phyloP scores from a whole-genome alignment of 2,888 invertebrate species.

The Zonitis immaculata region DNA sequence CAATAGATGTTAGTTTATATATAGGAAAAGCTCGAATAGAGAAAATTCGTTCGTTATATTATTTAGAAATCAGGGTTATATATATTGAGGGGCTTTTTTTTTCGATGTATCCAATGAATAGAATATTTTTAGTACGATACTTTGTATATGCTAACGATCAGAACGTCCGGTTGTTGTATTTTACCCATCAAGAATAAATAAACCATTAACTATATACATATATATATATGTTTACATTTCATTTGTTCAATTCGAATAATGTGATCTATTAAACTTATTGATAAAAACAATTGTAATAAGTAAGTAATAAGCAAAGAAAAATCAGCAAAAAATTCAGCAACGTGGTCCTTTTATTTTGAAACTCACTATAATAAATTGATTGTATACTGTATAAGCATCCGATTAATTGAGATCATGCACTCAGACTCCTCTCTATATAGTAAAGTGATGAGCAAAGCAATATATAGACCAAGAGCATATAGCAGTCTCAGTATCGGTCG shows the following conservation, averaged over 20 bases:
- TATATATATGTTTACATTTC: slow-evolving; percentile 32
- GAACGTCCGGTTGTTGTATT: slow-evolving; percentile 48
- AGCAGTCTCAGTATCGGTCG: too few relatives aligned
- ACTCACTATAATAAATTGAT: too few relatives aligned
- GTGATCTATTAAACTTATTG: not conserved
- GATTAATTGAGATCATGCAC: too few relatives aligned
- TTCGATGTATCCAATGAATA: slow-evolving; percentile 38
- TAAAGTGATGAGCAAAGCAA: too few relatives aligned
- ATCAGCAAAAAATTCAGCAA: too few relatives aligned
- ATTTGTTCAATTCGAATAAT: slow-evolving; percentile 27
- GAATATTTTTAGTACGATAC: slow-evolving; percentile 39
- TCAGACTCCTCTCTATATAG: too few relatives aligned
- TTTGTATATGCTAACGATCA: slow-evolving; percentile 44
- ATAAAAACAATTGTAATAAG: not conserved
- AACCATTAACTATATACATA: too few relatives aligned
- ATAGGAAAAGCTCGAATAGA: slow-evolving; percentile 34
- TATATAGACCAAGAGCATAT: too few relatives aligned
- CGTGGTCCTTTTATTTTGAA: too few relatives aligned
- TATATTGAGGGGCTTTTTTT: slow-evolving; percentile 25
- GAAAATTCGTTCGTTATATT: slow-evolving; percentile 8
- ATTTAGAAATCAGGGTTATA: slow-evolving; percentile 8
- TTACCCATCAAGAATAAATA: slow-evolving; percentile 45
- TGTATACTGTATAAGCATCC: too few relatives aligned
- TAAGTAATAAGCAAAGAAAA: too few relatives aligned
- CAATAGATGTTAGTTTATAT: slow-evolving; percentile 43